Evolutionary conservation across 1,140 invertebrate genomes (phyloP).

Genomic region (Brachionus koreanus): DNA sequence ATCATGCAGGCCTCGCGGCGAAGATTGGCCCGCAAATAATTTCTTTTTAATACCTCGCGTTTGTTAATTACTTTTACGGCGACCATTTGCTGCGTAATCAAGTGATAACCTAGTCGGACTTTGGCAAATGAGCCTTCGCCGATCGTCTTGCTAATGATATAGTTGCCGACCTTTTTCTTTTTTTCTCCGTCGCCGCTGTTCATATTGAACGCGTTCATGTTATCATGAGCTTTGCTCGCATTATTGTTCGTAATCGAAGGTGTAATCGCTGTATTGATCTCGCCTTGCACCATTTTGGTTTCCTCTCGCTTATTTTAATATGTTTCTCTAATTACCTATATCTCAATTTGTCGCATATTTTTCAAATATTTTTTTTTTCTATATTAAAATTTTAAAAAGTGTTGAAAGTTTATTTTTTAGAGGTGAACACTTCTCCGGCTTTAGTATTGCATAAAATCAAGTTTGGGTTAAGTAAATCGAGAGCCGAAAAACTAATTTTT

Average conservation of each 20-base stretch:
- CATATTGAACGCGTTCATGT: conserved; percentile 29
- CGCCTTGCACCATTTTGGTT: conserved; percentile 36
- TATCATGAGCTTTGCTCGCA: not conserved
- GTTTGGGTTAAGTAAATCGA: not conserved
- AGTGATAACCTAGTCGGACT: conserved; percentile 51
- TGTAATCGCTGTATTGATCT: conserved; percentile 26
- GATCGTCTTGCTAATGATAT: conserved; percentile 50
- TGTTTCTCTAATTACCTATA: not conserved
- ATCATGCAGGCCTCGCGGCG: conserved; percentile 52
- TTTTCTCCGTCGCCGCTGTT: conserved; percentile 31
- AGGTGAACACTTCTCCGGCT: not conserved
- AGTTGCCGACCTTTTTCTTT: conserved; percentile 54
- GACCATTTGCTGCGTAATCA: conserved; percentile 53
- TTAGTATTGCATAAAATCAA: not conserved
- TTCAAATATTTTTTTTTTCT: not conserved
- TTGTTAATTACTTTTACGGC: conserved; percentile 55
- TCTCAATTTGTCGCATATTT: conserved; percentile 8
- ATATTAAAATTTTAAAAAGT: conserved; percentile 8
- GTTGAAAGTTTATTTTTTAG: not conserved
- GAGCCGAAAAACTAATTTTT: not conserved
- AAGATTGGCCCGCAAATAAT: conserved; percentile 51
- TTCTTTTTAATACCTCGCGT: conserved; percentile 49
- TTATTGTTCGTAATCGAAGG: not conserved
- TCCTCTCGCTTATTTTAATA: not conserved
- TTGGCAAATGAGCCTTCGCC: conserved; percentile 54